Base-by-base conservation (phyloP, 2,888 invertebrate species). In the Allygus modestus region DNA sequence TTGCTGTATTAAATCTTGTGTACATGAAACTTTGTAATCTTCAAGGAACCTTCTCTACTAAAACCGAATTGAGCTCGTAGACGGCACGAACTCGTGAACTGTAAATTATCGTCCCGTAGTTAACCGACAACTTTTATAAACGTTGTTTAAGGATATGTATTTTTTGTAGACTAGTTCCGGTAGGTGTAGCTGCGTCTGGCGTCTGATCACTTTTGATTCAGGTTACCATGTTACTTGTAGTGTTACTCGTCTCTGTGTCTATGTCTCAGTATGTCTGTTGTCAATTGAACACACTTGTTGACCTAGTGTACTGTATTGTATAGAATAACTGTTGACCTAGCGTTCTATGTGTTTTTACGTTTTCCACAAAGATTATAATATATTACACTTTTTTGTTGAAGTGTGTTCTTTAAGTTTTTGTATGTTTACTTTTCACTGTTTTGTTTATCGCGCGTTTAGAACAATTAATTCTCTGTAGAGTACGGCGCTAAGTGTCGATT, bases 311-410 rank as follows among this genome's bases (percentile, higher is more conserved):
- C 41, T 73, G 37, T 73, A 73, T 73, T 73, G 73, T 73, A 73
- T 73, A 73, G 73, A 73, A 73, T 73, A 73, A 73, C 73, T 73
- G 73, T 73, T 73, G 73, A 73, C 73, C 23, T 73, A 73, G 37
- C 58, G 79, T 58, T 79, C 37, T 31, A 79, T 79, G 79, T 79
- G 79, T 79, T 79, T 77, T 79, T 79, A 79, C 79, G 79, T 79
- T 79, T 79, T 79, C 79, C 79, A 79, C 79, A 79, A 79, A 79
- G 79, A 79, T 79, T 58, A 79, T 79, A 79, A 79, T 79, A 79
- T 79, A 79, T 79, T 79, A 79, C 79, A 79, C 79, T 58, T 79
- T 77, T 79, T 79, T 79, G 79, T 79, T 79, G 79, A 79, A 79
- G 79, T 79, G 79, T 79, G 79, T 79, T 79, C 33, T 79, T 79